Evolutionary conservation across 1,140 invertebrate species (phyloP), one percentile per base, ranked within the genome.

Genomic region (Aplysia californica): DNA sequence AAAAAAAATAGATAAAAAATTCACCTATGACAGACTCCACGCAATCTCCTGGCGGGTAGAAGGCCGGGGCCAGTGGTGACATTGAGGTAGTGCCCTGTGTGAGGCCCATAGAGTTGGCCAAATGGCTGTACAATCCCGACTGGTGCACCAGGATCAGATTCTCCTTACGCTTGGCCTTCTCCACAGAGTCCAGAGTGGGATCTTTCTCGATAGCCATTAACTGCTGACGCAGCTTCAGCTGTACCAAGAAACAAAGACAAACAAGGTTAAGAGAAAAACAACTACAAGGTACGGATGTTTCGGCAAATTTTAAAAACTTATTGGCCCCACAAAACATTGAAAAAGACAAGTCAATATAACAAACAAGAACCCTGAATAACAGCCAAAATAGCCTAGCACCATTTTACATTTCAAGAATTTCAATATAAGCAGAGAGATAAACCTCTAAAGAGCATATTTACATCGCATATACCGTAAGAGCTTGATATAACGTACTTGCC

Each of bases 11-110:
- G n/a, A n/a, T n/a, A n/a, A n/a, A n/a, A n/a, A n/a, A 90, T 92
- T 92, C 87, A 94, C 94, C 93, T 77, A 95, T 92, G 80, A 94
- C 93, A 82, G 93, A 94, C 85, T 94, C 94, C 35, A 95, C 93
- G 15, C 93, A 94, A 82, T 94, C 94, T 82, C 92, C 93, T 29
- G 91, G 89, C 76, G 92, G 92, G 85, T 92, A 91, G 81, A 91
- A 93, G 26, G 92, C 91, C 77, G 90, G 91, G n/a, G 92, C 92
- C 61, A 92, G 85, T 26, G 92, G 91, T 35, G 92, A 92, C 79
- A 93, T 91, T 85, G 90, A 90, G 79, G 91, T 91, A 76, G 73
- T 61, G 21, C 75, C 65, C 5, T 33, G 67, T 29, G 26, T 72
- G 18, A 79, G 67, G 15, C 69, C 71, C 31, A 76, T 26, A 31